Percentiles rank a stretch among this genome's conserved stretches.
These are phyloP conservation scores for Calephelis perditalis DNA, from an alignment of 2,888 invertebrate species.

Conservation along the genomic window DNA sequence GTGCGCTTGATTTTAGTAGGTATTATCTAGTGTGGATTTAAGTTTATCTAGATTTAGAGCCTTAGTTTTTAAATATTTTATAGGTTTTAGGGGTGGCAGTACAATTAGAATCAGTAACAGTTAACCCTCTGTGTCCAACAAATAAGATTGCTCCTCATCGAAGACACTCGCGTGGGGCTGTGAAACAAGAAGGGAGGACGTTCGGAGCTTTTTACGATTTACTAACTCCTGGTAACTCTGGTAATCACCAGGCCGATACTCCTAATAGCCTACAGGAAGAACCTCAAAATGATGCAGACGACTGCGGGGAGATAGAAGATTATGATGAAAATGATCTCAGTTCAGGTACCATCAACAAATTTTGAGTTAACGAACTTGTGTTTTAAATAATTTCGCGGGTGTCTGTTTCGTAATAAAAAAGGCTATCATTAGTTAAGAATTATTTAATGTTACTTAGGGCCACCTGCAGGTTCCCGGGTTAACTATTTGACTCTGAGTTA, in stretches of 20 bases:
- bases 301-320: constrained; percentile 68
- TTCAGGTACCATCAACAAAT: constrained; percentile 44
- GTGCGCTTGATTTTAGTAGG: constrained; percentile 23
- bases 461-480: no score
- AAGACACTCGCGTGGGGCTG: constrained; percentile 35
- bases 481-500: no score
- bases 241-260: constrained; percentile 22
- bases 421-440: no score
- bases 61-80: constrained; percentile 32
- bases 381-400: neutral
- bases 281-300: constrained; percentile 54
- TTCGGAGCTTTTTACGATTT: constrained; percentile 53
- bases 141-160: constrained; percentile 67
- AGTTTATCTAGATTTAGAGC: constrained; percentile 17
- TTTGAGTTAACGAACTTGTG: constrained; percentile 1
- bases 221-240: constrained; percentile 38
- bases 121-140: constrained; percentile 61
- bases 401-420: no score
- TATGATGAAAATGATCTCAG: constrained; percentile 68
- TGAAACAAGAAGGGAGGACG: constrained; percentile 43
- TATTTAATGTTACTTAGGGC: no score
- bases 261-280: constrained; percentile 48
- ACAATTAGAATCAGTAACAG: constrained; percentile 48
- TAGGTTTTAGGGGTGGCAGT: constrained; percentile 35
- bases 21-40: constrained; percentile 17